A percentile compares a stretch with the other conserved stretches of the same genome.
phyloP scores from a whole-genome alignment of 1,140 invertebrate genomes.

The Aradophagus sp. region DNA sequence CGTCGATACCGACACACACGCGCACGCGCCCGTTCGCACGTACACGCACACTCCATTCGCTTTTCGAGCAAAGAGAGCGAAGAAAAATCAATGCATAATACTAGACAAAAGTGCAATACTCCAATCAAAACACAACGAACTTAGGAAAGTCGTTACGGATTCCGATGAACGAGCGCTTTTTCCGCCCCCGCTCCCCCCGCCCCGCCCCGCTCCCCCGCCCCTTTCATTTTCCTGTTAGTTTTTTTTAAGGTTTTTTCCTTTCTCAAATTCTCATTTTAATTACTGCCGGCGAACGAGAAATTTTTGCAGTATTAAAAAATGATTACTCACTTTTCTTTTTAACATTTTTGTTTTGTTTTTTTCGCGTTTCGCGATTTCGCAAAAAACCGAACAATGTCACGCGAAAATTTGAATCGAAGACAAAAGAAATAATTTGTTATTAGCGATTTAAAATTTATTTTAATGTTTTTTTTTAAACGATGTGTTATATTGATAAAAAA shows the following conservation, averaged over 20 bases:
- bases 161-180: conserved; percentile 26
- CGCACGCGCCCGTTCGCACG: conserved; percentile 55
- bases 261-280: conserved; percentile 33
- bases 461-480: too few species aligned
- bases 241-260: too few species aligned
- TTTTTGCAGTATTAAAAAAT: background rate
- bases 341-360: too few species aligned
- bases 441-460: too few species aligned
- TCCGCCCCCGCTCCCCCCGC: too few species aligned
- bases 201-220: too few species aligned
- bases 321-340: too few species aligned
- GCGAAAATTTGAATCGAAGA: too few species aligned
- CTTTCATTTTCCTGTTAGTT: background rate
- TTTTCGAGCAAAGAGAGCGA: conserved; percentile 53
- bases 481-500: too few species aligned
- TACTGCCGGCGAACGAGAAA: conserved; percentile 26
- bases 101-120: conserved; percentile 58
- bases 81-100: conserved; percentile 59
- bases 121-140: conserved; percentile 58
- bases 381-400: too few species aligned
- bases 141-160: conserved; percentile 52
- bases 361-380: too few species aligned
- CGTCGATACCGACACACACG: conserved; percentile 55
- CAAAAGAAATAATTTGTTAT: too few species aligned
- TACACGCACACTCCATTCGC: conserved; percentile 53